phyloP scores from a whole-genome alignment of 2,797 vertebrate genomes.

The Synaphobranchus kaupii region DNA sequence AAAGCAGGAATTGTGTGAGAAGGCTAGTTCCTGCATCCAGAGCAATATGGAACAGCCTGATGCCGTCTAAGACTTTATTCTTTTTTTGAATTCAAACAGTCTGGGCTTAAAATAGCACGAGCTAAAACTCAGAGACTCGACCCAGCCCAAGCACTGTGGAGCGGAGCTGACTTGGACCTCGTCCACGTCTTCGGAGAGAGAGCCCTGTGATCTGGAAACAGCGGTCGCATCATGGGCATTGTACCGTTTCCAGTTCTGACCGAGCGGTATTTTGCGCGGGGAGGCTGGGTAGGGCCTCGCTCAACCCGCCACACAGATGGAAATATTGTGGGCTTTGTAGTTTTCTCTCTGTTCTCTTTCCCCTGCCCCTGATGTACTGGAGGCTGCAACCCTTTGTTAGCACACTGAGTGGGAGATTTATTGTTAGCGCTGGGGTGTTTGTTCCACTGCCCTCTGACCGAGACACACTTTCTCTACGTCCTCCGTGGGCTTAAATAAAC shows the following conservation, averaged over 20 bases:
- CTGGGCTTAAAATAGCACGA: conserved; percentile 16
- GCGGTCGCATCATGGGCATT: background rate
- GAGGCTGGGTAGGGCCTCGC: background rate
- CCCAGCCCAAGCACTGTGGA: background rate
- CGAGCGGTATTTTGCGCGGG: background rate
- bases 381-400: background rate
- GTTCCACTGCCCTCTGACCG: background rate
- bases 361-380: background rate
- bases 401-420: background rate
- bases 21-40: background rate
- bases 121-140: background rate
- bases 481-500: conserved; percentile 10
- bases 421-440: conserved; percentile 1
- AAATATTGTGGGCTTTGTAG: background rate
- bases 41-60: background rate
- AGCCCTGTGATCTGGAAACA: conserved; percentile 15
- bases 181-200: conserved; percentile 4
- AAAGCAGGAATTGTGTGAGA: conserved; percentile 3
- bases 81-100: conserved; percentile 15
- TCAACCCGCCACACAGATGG: background rate
- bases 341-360: background rate
- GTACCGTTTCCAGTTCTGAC: conserved; percentile 6
- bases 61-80: background rate
- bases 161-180: background rate
- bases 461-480: background rate